These are phyloP conservation scores for Vidua macroura DNA, from an alignment of 2,113 vertebrate genomes.

Conservation along the genomic window DNA sequence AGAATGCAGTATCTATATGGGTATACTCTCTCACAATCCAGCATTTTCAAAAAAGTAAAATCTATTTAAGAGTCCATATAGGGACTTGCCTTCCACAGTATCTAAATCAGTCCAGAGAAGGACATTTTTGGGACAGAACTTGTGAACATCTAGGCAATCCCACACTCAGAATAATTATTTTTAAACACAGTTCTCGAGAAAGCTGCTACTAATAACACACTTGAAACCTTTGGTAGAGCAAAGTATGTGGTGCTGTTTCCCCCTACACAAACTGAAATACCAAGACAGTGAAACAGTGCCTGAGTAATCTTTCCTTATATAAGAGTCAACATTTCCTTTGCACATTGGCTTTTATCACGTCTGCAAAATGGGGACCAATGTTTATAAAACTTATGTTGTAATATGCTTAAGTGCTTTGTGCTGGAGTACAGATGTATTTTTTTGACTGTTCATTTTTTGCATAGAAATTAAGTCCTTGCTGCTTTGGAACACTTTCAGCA, in stretches of 20 bases:
- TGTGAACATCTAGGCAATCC: neutral
- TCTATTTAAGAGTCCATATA: neutral
- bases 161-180: conserved; percentile 17
- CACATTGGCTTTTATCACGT: neutral
- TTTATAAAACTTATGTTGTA: neutral
- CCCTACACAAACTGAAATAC: neutral
- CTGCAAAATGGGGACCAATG: neutral
- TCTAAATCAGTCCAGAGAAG: neutral
- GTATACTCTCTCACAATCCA: neutral
- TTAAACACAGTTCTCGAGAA: neutral
- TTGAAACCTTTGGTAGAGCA: neutral
- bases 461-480: neutral
- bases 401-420: neutral
- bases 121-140: conserved; percentile 10
- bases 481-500: neutral
- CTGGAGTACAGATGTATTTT: neutral
- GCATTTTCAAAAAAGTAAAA: neutral
- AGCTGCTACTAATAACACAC: neutral
- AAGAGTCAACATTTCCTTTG: neutral
- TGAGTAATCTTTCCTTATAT: neutral
- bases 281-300: neutral
- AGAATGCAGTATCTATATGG: neutral
- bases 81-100: neutral
- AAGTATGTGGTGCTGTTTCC: neutral
- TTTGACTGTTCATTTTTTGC: neutral